Conservation (phyloP, 2,888 invertebrate genomes). For the Imbricaverruca yamaguchii region DNA sequence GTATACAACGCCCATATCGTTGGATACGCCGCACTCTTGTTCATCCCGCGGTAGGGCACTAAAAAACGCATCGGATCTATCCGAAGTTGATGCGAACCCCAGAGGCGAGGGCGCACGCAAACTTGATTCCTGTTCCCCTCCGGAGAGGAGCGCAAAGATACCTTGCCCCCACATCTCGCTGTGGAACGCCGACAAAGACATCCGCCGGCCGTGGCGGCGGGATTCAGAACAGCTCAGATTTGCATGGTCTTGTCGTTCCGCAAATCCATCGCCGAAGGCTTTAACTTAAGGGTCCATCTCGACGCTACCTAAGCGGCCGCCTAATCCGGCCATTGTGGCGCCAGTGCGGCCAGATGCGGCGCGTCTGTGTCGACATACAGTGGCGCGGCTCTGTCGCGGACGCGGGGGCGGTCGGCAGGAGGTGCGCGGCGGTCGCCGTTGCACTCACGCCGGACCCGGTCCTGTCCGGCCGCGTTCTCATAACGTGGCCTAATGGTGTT, state of each 20-base stretch:
- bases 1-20: too few species aligned
- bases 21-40: too few species aligned
- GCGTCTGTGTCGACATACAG: too few species aligned
- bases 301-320: constrained; percentile 19
- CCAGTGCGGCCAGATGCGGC: not conserved
- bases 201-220: not conserved
- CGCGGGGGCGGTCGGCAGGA: not conserved
- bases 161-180: not conserved
- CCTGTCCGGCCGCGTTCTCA: not conserved
- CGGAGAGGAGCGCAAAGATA: not conserved
- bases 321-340: constrained; percentile 4
- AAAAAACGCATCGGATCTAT: too few species aligned
- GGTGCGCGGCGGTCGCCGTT: not conserved
- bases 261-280: constrained; percentile 19
- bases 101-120: too few species aligned
- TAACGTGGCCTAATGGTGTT: not conserved
- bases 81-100: too few species aligned
- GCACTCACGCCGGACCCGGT: not conserved
- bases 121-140: too few species aligned
- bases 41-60: too few species aligned
- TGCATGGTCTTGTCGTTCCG: not conserved
- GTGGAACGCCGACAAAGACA: not conserved
- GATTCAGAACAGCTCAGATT: not conserved
- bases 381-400: too few species aligned
- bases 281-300: constrained; percentile 16